phyloP scores from a whole-genome alignment of 2,888 invertebrate genomes.

The Drosophila nr. perissopoda region DNA sequence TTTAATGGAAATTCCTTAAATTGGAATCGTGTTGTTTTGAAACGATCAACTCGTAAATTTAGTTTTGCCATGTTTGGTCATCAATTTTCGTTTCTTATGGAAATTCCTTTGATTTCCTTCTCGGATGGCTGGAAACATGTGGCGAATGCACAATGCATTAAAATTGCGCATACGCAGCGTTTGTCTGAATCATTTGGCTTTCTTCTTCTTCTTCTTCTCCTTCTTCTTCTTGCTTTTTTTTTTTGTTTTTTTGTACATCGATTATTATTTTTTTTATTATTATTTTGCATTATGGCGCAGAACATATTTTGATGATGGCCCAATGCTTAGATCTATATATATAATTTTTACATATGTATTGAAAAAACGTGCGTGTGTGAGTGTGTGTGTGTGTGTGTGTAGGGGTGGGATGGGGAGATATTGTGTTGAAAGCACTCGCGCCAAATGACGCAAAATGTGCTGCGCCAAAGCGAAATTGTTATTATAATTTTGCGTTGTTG shows the following conservation, averaged over 20 bases:
- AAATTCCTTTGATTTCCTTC: not conserved
- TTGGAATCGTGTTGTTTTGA: not conserved
- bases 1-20: not conserved
- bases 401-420: slow-evolving; percentile 26
- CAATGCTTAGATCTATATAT: slow-evolving; percentile 39
- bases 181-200: slow-evolving; percentile 32
- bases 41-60: not conserved
- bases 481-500: slow-evolving; percentile 55
- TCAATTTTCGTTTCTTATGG: not conserved
- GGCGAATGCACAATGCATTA: slow-evolving; percentile 55
- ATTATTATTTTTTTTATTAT: slow-evolving; percentile 34
- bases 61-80: not conserved
- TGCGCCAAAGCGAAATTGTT: slow-evolving; percentile 63
- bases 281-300: slow-evolving; percentile 50
- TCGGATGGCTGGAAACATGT: not conserved
- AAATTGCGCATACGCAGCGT: slow-evolving; percentile 71
- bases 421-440: slow-evolving; percentile 59
- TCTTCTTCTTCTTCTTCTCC: slow-evolving; percentile 20
- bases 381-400: not conserved
- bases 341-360: slow-evolving; percentile 2
- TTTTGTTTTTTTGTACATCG: not conserved
- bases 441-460: slow-evolving; percentile 71
- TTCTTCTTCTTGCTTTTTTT: slow-evolving; percentile 1
- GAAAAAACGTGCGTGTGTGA: slow-evolving; percentile 1
- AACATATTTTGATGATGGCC: slow-evolving; percentile 35